A percentile compares a stretch with the other conserved stretches of the same genome.
phyloP scores from a whole-genome alignment of 2,113 vertebrate species.

The Harpagus bidentatus region DNA sequence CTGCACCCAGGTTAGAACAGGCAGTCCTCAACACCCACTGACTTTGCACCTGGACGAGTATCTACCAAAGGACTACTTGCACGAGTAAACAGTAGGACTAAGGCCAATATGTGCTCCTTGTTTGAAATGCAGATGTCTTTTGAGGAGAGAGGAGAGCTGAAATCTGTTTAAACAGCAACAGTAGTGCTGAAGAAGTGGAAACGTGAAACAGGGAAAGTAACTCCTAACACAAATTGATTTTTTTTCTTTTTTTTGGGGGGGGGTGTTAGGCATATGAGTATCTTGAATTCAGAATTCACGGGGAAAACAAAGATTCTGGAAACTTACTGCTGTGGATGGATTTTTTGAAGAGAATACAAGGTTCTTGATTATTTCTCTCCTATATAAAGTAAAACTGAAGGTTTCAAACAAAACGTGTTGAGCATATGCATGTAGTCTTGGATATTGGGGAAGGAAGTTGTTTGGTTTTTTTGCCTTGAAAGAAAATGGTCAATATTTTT shows the following conservation, averaged over 20 bases:
- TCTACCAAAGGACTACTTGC: neutral
- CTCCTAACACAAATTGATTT: neutral
- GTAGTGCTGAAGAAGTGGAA: neutral
- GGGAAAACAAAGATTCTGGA: neutral
- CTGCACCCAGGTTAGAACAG: neutral
- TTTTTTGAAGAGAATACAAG: neutral
- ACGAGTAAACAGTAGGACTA: neutral
- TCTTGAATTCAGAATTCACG: neutral
- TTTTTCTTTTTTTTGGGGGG: neutral
- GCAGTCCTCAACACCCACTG: neutral
- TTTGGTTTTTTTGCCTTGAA: neutral
- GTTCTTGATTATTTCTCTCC: neutral
- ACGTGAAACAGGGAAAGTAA: neutral
- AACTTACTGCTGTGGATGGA: neutral
- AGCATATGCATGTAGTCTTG: fast-evolving
- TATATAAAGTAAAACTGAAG: neutral
- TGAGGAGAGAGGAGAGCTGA: neutral
- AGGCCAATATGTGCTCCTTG: neutral
- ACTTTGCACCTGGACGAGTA: neutral
- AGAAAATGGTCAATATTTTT: neutral
- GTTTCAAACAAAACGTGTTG: neutral
- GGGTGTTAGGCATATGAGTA: neutral
- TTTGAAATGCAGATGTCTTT: neutral
- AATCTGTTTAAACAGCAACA: neutral
- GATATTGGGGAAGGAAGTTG: neutral